These are phyloP conservation scores for Microlaimidae sp. DNA, from an alignment of 2,888 invertebrate genomes.

Conservation along the genomic window DNA sequence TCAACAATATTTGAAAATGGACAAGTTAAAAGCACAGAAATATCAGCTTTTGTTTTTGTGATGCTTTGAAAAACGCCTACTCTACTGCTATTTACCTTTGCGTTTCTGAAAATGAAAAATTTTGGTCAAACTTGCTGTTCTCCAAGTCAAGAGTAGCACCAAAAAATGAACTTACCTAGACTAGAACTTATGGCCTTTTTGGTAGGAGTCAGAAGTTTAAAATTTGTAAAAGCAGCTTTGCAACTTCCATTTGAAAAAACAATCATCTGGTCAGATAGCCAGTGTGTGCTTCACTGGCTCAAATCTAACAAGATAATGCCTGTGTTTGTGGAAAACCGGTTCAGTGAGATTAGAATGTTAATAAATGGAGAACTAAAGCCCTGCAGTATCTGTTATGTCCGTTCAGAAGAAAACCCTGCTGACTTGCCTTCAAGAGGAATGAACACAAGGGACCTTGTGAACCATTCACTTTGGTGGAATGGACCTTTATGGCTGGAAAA, in stretches of 20 bases:
- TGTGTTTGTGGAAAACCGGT: conserved; percentile 20
- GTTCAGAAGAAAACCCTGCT: conserved; percentile 19
- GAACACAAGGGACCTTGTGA: conserved; percentile 14
- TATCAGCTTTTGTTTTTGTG: too few species aligned
- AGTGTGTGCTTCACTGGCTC: conserved; percentile 20
- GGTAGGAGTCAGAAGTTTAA: conserved; percentile 6
- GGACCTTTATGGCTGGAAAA: conserved; percentile 22
- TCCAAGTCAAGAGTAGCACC: conserved; percentile 6
- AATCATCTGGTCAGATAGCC: conserved; percentile 18
- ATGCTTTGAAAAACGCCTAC: too few species aligned
- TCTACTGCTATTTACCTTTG: too few species aligned
- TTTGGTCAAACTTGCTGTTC: conserved; percentile 5
- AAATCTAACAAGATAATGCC: conserved; percentile 1
- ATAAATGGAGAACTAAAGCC: too few species aligned
- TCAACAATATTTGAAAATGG: too few species aligned
- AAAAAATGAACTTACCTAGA: conserved; percentile 11
- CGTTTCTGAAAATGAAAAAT: background rate
- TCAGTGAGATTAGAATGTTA: conserved; percentile 19
- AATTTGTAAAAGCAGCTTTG: conserved; percentile 7
- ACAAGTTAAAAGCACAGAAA: too few species aligned
- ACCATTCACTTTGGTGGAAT: conserved; percentile 17
- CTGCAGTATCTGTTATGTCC: conserved; percentile 13
- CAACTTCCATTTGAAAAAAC: conserved; percentile 6
- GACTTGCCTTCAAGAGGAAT: conserved; percentile 20
- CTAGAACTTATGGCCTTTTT: conserved; percentile 10